phyloP scores from a whole-genome alignment of 1,140 invertebrate genomes.

The Zaprionus lachaisei region DNA sequence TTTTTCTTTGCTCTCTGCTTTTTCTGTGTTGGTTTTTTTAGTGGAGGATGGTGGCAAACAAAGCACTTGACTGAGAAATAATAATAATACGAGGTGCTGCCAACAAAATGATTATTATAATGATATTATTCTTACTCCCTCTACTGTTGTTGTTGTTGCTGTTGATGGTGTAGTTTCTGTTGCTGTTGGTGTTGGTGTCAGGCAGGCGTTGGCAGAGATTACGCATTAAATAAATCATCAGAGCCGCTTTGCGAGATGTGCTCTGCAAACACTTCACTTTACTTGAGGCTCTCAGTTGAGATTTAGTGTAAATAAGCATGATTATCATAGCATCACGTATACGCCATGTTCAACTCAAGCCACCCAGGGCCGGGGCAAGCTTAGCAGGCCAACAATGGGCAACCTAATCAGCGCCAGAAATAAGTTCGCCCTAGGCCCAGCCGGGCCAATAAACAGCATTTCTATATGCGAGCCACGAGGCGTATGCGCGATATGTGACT shows the following conservation, averaged over 20 bases:
- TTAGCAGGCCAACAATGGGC: conserved; percentile 16
- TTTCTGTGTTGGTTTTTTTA: conserved; percentile 53
- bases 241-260: conserved; percentile 54
- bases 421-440: conserved; percentile 3
- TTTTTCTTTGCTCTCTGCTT: conserved; percentile 46
- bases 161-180: conserved; percentile 6
- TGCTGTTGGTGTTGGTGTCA: conserved; percentile 33
- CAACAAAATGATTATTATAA: conserved; percentile 76
- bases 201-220: conserved; percentile 73
- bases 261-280: conserved; percentile 69
- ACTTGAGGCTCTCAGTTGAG: conserved; percentile 54
- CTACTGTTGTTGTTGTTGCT: conserved; percentile 4
- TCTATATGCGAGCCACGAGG: conserved; percentile 29
- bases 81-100: conserved; percentile 71
- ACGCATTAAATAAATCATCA: conserved; percentile 81
- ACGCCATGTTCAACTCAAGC: conserved; percentile 50
- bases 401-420: conserved; percentile 37
- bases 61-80: conserved; percentile 67
- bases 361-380: not conserved
- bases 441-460: conserved; percentile 30
- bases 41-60: conserved; percentile 43
- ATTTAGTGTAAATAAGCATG: conserved; percentile 82
- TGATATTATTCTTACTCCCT: conserved; percentile 36
- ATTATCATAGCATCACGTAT: conserved; percentile 81
- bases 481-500: conserved; percentile 25